A percentile compares a stretch with the other conserved stretches of the same genome.
Conservation (phyloP, 2,113 vertebrate species). For the pig (Sus scrofa) region DNA sequence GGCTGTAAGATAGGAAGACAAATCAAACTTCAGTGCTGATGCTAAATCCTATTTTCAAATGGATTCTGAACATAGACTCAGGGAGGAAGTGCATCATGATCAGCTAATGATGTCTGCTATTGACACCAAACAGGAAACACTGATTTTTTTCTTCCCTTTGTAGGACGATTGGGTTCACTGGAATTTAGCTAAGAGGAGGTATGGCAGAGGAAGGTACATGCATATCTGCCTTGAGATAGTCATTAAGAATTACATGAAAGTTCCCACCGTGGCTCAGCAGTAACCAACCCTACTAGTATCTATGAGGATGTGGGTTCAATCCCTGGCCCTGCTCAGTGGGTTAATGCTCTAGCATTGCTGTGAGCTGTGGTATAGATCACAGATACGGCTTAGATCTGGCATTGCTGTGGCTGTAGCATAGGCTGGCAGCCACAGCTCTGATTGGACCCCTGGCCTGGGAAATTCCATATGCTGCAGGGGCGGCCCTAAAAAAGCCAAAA, state of each 20-base stretch:
- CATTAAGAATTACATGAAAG: neutral
- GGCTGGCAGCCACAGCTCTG: too few species aligned
- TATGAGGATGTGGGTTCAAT: too few species aligned
- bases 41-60: neutral
- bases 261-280: too few species aligned
- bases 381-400: too few species aligned
- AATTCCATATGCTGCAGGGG: too few species aligned
- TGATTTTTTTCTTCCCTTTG: neutral
- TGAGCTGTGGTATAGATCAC: too few species aligned
- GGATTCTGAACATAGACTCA: neutral
- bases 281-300: too few species aligned
- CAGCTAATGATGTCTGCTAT: neutral
- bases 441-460: too few species aligned
- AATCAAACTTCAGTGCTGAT: neutral
- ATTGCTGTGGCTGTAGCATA: too few species aligned
- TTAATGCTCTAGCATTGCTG: too few species aligned
- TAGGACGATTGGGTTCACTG: neutral
- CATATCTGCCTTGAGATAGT: neutral
- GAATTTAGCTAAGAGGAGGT: neutral
- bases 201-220: neutral
- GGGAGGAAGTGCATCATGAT: neutral
- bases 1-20: neutral
- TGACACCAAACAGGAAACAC: neutral
- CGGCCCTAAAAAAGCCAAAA: too few species aligned
- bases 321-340: too few species aligned